Base-by-base conservation (phyloP, 2,113 vertebrate species). In the Chloropsis hardwickii region DNA sequence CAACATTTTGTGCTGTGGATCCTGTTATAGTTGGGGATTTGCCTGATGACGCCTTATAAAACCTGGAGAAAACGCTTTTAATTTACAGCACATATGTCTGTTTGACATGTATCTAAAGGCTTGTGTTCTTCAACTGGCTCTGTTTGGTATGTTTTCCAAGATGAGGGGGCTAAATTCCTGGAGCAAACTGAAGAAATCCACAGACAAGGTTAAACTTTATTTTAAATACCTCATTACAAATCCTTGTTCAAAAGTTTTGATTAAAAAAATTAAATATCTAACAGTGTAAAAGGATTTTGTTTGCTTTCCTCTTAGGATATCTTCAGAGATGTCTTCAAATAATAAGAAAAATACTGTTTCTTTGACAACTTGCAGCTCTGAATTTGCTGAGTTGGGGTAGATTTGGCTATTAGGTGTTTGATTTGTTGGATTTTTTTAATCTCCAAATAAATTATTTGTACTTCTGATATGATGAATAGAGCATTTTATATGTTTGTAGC, bases 391-490 rank as follows among this genome's bases (percentile, higher is more conserved):
- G 6, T 47, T 80, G 21, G 6, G 8, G 39, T 62, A 4, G 24
- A n/a, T 54, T 81, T 69, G 40, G 22, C 14, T 70, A 53, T 28
- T 77, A 19, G 14, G 12, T 58, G 12, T 69, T 67, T 71, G 19
- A 23, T 50, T 31, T 78, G 25, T 45, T 1, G 5, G 0, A 0
- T 0, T 9, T 57, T 65, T 35, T 12, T 6, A n/a, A 4, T 65
- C 6, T 66, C 25, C 48, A 70, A 54, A 50, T 51, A 27, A 3
- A 65, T 58, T 48, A 60, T 47, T 53, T 64, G 13, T 18, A 35
- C 20, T 54, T 66, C 33, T 69, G n/a, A 22, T 73, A 33, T 20
- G 25, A 35, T 73, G 40, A 51, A 15, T 60, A 25, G 16, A 70
- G 9, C 5, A 35, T 83, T 83, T 18, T 40, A 0, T 73, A 12